These are phyloP conservation scores for Epinephelus coioides DNA, from an alignment of 2,797 vertebrate genomes.

Conservation along the genomic window DNA sequence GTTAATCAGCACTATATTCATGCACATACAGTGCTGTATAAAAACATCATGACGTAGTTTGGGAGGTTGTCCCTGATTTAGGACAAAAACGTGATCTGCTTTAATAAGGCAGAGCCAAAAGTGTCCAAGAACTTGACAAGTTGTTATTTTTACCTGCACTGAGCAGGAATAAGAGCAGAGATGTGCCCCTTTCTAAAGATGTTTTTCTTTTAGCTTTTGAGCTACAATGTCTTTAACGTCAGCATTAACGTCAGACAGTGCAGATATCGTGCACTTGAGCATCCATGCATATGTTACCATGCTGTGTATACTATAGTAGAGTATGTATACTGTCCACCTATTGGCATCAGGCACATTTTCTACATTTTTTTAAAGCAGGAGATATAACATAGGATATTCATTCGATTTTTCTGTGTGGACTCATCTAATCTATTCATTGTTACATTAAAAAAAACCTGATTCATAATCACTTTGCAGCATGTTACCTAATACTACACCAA, in stretches of 20 bases:
- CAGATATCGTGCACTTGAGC: background rate
- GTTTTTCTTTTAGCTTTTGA: constrained; percentile 19
- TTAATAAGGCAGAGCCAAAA: background rate
- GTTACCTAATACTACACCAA: background rate
- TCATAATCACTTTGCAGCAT: constrained; percentile 19
- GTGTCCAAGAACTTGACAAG: background rate
- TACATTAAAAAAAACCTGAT: background rate
- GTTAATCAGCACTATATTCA: no score
- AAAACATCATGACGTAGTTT: background rate
- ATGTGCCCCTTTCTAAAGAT: constrained; percentile 18
- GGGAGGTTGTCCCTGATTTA: background rate
- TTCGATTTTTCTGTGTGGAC: background rate
- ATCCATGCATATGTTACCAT: background rate
- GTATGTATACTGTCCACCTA: background rate
- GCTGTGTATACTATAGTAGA: background rate
- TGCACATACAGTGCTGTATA: background rate
- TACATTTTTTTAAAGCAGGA: background rate
- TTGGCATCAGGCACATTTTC: background rate
- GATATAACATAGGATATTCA: background rate
- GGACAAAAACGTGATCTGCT: constrained; percentile 4
- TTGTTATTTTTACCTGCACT: constrained; percentile 54
- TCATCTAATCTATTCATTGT: background rate
- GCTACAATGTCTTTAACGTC: constrained; percentile 6
- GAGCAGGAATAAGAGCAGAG: constrained; percentile 2
- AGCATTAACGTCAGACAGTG: background rate